phyloP scores from a whole-genome alignment of 64 coral and sea anemone genomes.

The Catalaphyllia jardinei region DNA sequence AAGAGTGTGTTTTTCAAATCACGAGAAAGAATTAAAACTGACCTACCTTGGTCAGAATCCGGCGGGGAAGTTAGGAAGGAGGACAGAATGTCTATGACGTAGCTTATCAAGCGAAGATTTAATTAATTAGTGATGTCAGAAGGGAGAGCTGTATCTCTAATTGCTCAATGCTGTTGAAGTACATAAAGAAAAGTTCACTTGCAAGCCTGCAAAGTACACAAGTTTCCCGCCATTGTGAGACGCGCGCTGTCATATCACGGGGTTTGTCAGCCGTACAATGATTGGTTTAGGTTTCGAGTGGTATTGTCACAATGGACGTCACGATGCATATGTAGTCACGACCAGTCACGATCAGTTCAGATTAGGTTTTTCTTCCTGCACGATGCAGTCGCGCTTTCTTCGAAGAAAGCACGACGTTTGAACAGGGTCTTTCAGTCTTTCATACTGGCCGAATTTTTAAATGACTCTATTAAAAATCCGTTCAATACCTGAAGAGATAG shows the following conservation, averaged over 20 bases:
- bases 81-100: slow-evolving; percentile 5
- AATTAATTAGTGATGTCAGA: slow-evolving; percentile 36
- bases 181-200: not conserved
- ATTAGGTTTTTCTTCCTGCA: no score
- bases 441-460: no score
- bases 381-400: no score
- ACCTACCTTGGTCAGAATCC: slow-evolving; percentile 1
- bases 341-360: no score
- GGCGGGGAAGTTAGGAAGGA: not conserved
- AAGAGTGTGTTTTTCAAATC: not conserved
- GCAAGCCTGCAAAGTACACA: not conserved
- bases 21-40: not conserved
- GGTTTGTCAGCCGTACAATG: not conserved
- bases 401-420: no score
- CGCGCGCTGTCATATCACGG: not conserved
- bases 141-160: not conserved
- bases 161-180: not conserved
- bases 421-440: no score
- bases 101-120: not conserved
- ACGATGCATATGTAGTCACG: no score
- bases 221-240: not conserved
- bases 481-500: no score
- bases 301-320: no score
- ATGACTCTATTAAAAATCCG: no score
- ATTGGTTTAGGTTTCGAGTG: not conserved